phyloP scores from a whole-genome alignment of 2,797 vertebrate genomes.

The Phylloscopus collybita region DNA sequence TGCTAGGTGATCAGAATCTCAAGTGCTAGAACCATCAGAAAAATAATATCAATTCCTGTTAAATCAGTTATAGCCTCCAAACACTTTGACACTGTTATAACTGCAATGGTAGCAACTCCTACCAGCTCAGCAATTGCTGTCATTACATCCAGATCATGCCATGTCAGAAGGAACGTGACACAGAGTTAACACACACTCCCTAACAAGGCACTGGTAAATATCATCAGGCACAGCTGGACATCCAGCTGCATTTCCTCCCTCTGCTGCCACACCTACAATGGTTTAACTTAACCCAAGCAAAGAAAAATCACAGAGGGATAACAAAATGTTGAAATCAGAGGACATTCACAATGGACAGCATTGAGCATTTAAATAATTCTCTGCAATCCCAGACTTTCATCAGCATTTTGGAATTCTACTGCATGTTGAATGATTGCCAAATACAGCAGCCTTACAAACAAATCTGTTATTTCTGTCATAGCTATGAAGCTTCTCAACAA shows the following conservation, averaged over 20 bases:
- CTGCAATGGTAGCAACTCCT: background rate
- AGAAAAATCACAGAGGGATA: background rate
- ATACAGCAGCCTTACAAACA: background rate
- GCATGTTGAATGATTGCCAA: background rate
- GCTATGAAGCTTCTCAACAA: background rate
- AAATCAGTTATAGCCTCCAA: background rate
- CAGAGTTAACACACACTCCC: background rate
- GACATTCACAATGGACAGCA: background rate
- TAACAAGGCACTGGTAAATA: background rate
- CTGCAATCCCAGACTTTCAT: background rate
- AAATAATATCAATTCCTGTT: background rate
- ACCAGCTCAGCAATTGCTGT: background rate
- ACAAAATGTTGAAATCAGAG: background rate
- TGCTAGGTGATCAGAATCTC: background rate
- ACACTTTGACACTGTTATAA: background rate
- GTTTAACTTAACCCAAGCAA: background rate
- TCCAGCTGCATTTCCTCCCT: background rate
- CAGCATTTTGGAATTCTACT: background rate
- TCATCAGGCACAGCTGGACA: background rate
- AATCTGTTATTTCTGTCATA: background rate
- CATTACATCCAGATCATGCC: background rate
- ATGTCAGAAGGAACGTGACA: background rate
- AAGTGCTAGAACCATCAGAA: background rate
- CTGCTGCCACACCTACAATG: background rate
- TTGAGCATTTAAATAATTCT: background rate